phyloP scores from a whole-genome alignment of 2,888 invertebrate genomes.

The Deroplatys truncata region DNA sequence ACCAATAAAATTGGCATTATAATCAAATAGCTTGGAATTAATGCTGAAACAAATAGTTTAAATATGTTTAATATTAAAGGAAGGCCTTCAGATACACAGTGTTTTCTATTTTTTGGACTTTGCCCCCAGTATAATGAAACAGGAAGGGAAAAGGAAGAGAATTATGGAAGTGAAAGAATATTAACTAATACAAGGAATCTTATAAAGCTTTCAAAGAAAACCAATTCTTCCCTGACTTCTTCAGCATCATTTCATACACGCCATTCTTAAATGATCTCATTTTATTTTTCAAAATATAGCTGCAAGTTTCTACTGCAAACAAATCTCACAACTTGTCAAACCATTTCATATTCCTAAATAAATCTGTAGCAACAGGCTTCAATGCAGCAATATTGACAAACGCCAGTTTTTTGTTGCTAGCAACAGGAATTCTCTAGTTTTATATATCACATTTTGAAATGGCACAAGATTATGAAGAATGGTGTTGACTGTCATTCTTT shows the following conservation, averaged over 20 bases:
- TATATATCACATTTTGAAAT: not conserved
- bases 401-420: not conserved
- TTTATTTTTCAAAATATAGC: not conserved
- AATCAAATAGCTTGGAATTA: no score
- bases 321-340: not conserved
- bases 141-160: not conserved
- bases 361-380: not conserved
- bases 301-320: not conserved
- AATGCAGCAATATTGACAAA: not conserved
- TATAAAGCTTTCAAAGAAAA: not conserved
- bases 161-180: not conserved
- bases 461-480: not conserved
- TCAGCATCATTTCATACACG: not conserved
- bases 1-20: no score
- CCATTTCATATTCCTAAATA: not conserved
- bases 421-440: not conserved
- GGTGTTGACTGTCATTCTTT: not conserved
- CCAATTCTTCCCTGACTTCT: not conserved
- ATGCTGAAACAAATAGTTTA: no score
- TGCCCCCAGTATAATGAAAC: not conserved
- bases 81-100: no score
- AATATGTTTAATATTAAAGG: no score
- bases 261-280: not conserved
- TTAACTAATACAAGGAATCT: no score
- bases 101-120: no score